Conservation (phyloP, 2,888 invertebrate species). For the Muscina levida region DNA sequence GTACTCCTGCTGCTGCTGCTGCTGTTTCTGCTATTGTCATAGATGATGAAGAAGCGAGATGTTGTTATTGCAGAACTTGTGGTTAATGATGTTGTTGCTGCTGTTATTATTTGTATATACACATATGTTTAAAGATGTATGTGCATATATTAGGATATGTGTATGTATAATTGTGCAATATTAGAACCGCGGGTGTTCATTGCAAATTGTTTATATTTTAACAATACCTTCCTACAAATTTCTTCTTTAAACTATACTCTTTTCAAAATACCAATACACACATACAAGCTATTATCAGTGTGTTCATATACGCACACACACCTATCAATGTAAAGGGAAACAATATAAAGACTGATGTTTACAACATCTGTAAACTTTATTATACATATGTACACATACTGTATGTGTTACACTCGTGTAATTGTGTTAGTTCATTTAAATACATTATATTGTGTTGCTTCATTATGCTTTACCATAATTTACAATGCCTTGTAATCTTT, state of each 20-base stretch:
- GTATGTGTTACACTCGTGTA: background rate
- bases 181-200: conserved; percentile 61
- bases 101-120: no score
- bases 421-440: background rate
- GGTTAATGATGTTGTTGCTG: background rate
- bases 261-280: background rate
- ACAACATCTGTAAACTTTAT: conserved; percentile 25
- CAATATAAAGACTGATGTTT: no score
- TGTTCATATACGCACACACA: background rate
- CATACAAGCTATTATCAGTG: background rate
- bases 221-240: conserved; percentile 45
- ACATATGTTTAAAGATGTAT: no score
- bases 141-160: no score
- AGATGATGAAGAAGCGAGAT: no score
- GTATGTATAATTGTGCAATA: background rate
- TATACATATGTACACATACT: background rate
- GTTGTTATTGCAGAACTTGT: no score
- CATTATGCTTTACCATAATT: background rate
- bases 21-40: no score
- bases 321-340: background rate
- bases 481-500: background rate
- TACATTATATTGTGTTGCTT: background rate
- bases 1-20: no score
- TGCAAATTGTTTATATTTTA: conserved; percentile 50
- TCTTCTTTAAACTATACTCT: background rate